Conservation (phyloP, 2,888 invertebrate genomes). For the Ectemnius cavifrons region DNA sequence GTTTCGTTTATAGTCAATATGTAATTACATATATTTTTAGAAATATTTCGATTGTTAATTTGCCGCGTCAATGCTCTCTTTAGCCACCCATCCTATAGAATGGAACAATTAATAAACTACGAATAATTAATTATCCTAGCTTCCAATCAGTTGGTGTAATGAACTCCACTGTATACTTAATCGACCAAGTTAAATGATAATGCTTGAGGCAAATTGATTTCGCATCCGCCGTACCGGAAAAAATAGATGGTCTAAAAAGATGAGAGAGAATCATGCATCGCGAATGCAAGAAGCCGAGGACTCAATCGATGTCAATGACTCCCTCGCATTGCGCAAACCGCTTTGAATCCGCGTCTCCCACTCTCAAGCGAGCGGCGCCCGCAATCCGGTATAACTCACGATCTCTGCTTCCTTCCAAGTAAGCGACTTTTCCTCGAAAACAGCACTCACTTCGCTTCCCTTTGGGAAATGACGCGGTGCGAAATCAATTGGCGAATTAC, state of each 20-base stretch:
- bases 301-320: constrained; percentile 7
- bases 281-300: neutral
- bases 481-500: constrained; percentile 18
- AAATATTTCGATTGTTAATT: neutral
- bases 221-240: neutral
- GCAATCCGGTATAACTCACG: neutral
- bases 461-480: neutral
- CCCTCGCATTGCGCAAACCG: constrained; percentile 1
- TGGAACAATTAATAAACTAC: neutral
- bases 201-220: no score
- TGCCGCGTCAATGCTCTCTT: neutral
- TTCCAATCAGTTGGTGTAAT: no score
- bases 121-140: no score
- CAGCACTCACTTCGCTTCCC: neutral
- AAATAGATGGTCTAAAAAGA: neutral
- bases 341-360: neutral
- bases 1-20: neutral
- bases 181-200: no score
- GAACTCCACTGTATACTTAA: no score
- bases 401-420: no score
- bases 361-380: neutral
- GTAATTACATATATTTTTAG: no score
- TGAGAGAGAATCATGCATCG: neutral
- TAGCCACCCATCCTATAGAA: neutral
- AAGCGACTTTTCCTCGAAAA: no score